Evolutionary conservation across 2,113 vertebrate genomes (phyloP).

Genomic region (Pseudorectes ferrugineus): DNA sequence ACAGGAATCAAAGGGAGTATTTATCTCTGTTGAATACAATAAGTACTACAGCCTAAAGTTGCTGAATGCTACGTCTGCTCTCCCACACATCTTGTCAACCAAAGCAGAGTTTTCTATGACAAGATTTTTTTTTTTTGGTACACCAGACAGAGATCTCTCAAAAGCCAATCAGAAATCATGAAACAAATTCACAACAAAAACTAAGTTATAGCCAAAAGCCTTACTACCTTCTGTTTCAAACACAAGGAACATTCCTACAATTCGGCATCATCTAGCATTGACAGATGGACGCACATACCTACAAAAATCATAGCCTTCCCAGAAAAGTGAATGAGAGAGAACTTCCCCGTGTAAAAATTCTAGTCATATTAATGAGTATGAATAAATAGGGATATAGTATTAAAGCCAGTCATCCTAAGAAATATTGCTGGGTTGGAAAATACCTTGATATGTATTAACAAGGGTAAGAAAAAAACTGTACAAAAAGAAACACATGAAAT

Average conservation of each 20-base stretch:
- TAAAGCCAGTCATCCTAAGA: not conserved
- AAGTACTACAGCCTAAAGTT: not conserved
- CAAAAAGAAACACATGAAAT: not conserved
- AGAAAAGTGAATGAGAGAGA: constrained; percentile 14
- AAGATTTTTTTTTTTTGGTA: not conserved
- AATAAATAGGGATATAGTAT: not conserved
- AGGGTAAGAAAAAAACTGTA: not conserved
- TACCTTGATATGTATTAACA: not conserved
- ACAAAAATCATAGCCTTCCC: constrained; percentile 26
- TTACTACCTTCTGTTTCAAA: constrained; percentile 60
- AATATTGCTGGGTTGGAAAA: not conserved
- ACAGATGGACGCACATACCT: constrained; percentile 63
- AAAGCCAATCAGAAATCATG: constrained; percentile 48
- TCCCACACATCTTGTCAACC: constrained; percentile 36
- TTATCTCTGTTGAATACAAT: not conserved
- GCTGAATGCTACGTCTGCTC: not conserved
- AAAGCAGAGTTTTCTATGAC: constrained; percentile 8
- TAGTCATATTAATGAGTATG: not conserved
- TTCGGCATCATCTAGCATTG: constrained; percentile 40
- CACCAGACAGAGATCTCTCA: constrained; percentile 40
- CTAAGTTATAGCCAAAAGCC: constrained; percentile 48
- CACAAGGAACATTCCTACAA: constrained; percentile 57
- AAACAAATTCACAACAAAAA: constrained; percentile 57
- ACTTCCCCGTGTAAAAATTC: not conserved
- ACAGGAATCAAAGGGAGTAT: not conserved